Evolutionary conservation across 2,113 vertebrate genomes (phyloP).

Genomic region (Nyctibius bracteatus): DNA sequence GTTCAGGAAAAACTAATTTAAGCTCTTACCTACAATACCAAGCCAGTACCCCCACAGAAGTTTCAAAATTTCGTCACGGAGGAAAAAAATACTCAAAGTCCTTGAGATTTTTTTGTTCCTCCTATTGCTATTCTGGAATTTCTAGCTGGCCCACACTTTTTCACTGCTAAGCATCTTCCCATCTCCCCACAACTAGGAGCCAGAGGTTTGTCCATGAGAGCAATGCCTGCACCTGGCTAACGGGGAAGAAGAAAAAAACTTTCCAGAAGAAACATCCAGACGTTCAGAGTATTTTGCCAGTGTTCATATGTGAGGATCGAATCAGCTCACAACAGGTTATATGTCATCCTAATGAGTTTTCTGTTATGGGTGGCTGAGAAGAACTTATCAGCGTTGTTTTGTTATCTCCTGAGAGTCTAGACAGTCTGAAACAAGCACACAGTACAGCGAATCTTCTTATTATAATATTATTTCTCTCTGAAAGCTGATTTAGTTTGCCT

Average conservation of each 20-base stretch:
- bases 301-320: background rate
- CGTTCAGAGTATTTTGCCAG: background rate
- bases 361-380: conserved; percentile 19
- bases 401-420: conserved; percentile 53
- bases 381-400: conserved; percentile 48
- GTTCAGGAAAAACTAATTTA: background rate
- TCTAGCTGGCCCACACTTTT: background rate
- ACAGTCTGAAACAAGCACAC: conserved; percentile 22
- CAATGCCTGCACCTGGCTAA: background rate
- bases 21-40: background rate
- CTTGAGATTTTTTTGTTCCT: background rate
- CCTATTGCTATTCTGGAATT: background rate
- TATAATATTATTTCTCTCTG: conserved; percentile 7
- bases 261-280: background rate
- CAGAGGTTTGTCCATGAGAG: background rate
- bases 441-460: background rate
- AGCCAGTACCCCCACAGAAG: background rate
- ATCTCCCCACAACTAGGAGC: background rate
- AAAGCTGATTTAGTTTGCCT: conserved; percentile 34
- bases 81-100: background rate
- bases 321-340: conserved; percentile 1
- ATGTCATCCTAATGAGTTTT: conserved; percentile 54
- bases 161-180: background rate
- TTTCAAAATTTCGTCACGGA: background rate
- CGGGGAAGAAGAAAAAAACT: background rate